Conservation (phyloP, 2,113 vertebrate genomes). For the Lasiurus cinereus region DNA sequence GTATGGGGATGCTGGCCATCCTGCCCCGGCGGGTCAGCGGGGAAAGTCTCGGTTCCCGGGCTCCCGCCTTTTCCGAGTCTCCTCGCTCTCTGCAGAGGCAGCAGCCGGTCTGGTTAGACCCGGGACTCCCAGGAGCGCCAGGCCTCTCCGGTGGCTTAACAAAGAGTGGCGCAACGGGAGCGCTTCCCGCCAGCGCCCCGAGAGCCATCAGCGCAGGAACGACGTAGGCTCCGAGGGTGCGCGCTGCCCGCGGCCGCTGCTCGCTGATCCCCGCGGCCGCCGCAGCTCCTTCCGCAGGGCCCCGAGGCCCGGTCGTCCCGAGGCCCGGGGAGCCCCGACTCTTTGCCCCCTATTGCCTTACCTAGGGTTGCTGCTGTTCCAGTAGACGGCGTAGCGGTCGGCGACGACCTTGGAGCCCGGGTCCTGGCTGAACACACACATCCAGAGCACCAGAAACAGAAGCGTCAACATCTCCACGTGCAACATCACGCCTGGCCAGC, state of each 20-base stretch:
- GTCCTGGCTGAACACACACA: constrained; percentile 97
- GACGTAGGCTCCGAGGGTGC: constrained; percentile 54
- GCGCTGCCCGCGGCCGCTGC: constrained; percentile 50
- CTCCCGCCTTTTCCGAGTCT: constrained; percentile 49
- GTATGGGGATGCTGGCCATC: not conserved
- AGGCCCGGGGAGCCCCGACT: constrained; percentile 44
- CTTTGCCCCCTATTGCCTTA: constrained; percentile 76
- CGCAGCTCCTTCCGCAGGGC: not conserved
- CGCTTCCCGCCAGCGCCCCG: constrained; percentile 49
- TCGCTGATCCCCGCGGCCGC: constrained; percentile 43
- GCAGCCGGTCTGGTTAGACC: not conserved
- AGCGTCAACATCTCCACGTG: constrained; percentile 97
- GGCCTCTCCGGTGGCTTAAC: constrained; percentile 47
- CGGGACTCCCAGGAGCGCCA: not conserved
- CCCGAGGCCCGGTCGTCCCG: constrained; percentile 24
- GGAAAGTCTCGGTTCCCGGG: not conserved
- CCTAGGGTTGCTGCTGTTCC: constrained; percentile 99
- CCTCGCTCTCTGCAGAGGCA: not conserved
- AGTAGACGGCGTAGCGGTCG: constrained; percentile 98
- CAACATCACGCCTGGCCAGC: constrained; percentile 93
- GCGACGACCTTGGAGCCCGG: constrained; percentile 97
- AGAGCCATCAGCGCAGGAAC: not conserved
- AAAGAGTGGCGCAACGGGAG: constrained; percentile 66
- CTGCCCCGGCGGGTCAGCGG: not conserved
- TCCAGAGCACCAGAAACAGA: constrained; percentile 94